Evolutionary conservation across 2,888 invertebrate species (phyloP).

Genomic region (Apamea monoglypha): DNA sequence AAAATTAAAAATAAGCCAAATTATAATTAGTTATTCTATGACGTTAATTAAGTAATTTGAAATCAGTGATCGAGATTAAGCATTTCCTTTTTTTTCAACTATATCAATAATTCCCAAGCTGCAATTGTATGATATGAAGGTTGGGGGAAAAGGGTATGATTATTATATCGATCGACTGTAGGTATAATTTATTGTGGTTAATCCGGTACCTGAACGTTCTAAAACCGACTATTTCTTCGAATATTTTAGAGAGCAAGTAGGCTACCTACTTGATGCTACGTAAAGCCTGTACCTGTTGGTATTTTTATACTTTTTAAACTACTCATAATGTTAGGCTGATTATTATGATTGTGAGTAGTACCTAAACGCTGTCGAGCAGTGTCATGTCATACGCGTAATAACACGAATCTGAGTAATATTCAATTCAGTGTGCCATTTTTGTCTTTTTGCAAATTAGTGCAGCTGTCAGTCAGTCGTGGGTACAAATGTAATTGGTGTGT

Average conservation of each 20-base stretch:
- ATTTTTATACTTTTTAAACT: background rate
- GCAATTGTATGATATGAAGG: background rate
- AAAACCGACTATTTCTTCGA: slow-evolving; percentile 3
- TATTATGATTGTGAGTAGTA: slow-evolving; percentile 6
- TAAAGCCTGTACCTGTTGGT: background rate
- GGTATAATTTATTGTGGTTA: too few relatives aligned
- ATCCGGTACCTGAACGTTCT: background rate
- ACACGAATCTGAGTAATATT: slow-evolving; percentile 12
- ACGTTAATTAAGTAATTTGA: slow-evolving; percentile 6
- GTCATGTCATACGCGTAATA: slow-evolving; percentile 11
- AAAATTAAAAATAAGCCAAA: background rate
- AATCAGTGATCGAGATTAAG: background rate
- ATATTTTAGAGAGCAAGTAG: background rate
- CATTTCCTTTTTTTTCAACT: slow-evolving; percentile 3
- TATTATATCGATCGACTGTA: background rate
- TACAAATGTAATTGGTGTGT: slow-evolving; percentile 68
- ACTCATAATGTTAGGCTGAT: background rate
- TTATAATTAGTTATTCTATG: background rate
- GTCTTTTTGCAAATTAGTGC: slow-evolving; percentile 51
- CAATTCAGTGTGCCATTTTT: slow-evolving; percentile 34
- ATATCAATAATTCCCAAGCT: too few relatives aligned
- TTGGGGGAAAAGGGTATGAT: background rate
- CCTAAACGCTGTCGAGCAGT: slow-evolving; percentile 32
- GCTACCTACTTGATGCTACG: background rate
- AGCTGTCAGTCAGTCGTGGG: slow-evolving; percentile 46